Evolutionary conservation across 2,113 vertebrate species (phyloP).

Genomic region (Ornithorhynchus anatinus): DNA sequence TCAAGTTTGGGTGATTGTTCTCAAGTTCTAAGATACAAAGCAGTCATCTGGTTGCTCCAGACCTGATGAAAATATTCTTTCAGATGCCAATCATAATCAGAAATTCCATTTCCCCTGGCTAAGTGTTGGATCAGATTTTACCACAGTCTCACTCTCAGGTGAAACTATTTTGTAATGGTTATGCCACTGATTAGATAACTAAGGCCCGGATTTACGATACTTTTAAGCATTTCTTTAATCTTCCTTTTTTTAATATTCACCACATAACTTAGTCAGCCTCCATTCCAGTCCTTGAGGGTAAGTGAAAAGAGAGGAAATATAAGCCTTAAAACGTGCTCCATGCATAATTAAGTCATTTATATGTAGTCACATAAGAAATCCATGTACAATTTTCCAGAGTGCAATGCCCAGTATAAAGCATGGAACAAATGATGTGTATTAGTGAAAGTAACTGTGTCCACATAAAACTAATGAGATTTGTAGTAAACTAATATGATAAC

Average conservation of each 20-base stretch:
- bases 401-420: background rate
- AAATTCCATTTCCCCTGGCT: too few relatives aligned
- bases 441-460: background rate
- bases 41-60: background rate
- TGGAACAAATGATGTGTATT: background rate
- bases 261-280: background rate
- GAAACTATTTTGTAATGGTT: background rate
- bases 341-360: background rate
- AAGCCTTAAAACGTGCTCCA: background rate
- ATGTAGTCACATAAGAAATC: background rate
- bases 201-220: fast-evolving
- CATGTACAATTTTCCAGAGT: background rate
- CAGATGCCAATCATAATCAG: too few relatives aligned
- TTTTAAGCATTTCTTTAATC: background rate
- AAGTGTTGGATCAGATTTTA: background rate
- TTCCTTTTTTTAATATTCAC: background rate
- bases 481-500: background rate
- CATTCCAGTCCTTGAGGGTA: too few relatives aligned
- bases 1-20: background rate
- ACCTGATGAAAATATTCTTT: fast-evolving
- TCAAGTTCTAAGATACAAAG: fast-evolving
- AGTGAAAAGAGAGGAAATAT: background rate
- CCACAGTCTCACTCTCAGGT: too few relatives aligned
- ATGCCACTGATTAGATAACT: fast-evolving
- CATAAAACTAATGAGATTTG: background rate